Evolutionary conservation across 2,113 vertebrate genomes (phyloP).

Genomic region (Setophaga coronata): DNA sequence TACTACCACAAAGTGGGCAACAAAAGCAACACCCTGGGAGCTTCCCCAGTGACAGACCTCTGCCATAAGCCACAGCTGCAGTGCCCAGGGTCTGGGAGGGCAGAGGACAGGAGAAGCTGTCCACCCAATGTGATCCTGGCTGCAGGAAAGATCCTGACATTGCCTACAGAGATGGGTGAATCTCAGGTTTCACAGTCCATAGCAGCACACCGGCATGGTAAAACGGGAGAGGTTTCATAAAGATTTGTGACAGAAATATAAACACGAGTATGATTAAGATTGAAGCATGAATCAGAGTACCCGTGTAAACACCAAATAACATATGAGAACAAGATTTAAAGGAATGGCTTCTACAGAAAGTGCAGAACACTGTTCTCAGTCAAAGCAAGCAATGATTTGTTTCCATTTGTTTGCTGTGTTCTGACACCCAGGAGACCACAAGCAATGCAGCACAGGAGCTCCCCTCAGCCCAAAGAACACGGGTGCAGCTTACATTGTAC

Average conservation of each 20-base stretch:
- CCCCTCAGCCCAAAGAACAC: not conserved
- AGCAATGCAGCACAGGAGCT: not conserved
- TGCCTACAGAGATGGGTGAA: not conserved
- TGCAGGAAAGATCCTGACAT: not conserved
- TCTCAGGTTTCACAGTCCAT: not conserved
- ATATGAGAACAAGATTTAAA: not conserved
- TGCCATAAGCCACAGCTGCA: not conserved
- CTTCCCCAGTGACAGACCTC: not conserved
- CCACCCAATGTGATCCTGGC: not conserved
- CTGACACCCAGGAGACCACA: not conserved
- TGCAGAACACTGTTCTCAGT: not conserved
- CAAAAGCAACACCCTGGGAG: not conserved
- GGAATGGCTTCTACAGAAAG: not conserved
- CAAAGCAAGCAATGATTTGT: not conserved
- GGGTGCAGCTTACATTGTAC: not conserved
- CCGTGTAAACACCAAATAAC: not conserved
- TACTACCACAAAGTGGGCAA: not conserved
- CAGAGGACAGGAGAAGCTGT: not conserved
- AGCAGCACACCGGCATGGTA: not conserved
- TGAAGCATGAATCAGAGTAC: not conserved
- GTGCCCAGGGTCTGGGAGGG: not conserved
- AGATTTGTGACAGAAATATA: not conserved
- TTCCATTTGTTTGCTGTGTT: not conserved
- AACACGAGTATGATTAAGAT: not conserved
- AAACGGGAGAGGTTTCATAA: not conserved